Evolutionary conservation across 92 coral and sea anemone species (phyloP).

Genomic region (Heliopora coerulea): DNA sequence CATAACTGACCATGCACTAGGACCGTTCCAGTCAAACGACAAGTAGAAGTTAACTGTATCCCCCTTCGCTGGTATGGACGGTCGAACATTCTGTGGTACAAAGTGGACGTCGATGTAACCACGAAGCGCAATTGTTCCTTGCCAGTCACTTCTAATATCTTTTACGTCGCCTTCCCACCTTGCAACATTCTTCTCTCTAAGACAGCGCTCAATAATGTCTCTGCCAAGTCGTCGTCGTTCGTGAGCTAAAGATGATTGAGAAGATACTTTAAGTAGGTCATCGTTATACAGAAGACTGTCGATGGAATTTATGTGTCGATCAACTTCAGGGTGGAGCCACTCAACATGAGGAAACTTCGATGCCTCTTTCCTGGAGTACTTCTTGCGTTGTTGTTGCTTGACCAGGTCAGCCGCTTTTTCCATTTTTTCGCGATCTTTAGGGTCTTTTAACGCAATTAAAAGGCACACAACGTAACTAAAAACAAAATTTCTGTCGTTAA

Average conservation of each 20-base stretch:
- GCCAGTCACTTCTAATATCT: constrained; percentile 61
- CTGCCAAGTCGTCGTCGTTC: constrained; percentile 34
- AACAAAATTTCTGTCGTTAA: too few species aligned
- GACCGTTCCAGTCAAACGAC: constrained; percentile 73
- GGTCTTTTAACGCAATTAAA: constrained; percentile 65
- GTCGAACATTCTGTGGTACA: constrained; percentile 66
- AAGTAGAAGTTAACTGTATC: constrained; percentile 62
- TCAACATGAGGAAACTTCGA: constrained; percentile 61
- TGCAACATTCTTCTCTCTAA: constrained; percentile 45
- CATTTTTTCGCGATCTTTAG: constrained; percentile 67
- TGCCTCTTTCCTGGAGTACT: constrained; percentile 40
- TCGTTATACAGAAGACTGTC: constrained; percentile 66
- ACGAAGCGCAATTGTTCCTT: constrained; percentile 61
- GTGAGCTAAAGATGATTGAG: constrained; percentile 4
- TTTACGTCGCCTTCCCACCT: constrained; percentile 72
- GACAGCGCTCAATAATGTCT: constrained; percentile 63
- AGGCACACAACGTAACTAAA: constrained; percentile 68
- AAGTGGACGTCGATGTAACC: constrained; percentile 56
- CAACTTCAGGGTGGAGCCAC: constrained; percentile 68
- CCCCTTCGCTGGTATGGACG: constrained; percentile 63
- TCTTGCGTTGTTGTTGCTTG: constrained; percentile 44
- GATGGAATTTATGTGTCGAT: constrained; percentile 64
- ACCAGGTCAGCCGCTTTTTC: constrained; percentile 51
- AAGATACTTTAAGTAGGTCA: constrained; percentile 54
- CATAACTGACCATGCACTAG: constrained; percentile 66